Percentiles rank a stretch among this genome's conserved stretches.
Conservation (phyloP, 2,888 invertebrate species). For the Aphelenchoides bicaudatus region DNA sequence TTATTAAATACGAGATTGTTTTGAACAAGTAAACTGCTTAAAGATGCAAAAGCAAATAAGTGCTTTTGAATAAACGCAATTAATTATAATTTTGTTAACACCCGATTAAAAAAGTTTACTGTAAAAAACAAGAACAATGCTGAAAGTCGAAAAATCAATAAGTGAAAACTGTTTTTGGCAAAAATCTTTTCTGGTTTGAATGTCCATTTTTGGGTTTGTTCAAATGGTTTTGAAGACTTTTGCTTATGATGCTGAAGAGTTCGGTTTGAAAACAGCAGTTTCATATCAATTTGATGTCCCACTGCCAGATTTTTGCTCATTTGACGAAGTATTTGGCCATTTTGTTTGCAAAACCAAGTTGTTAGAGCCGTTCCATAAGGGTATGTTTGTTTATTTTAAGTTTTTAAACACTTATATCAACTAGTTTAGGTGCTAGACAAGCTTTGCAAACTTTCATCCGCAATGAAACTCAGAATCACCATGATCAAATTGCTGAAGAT, state of each 20-base stretch:
- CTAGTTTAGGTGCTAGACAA: slow-evolving; percentile 7
- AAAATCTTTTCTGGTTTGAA: slow-evolving; percentile 6
- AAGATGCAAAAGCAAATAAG: too few species aligned
- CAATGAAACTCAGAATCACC: slow-evolving; percentile 12
- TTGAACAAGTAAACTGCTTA: too few species aligned
- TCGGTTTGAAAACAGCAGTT: slow-evolving; percentile 1
- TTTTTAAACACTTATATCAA: neutral
- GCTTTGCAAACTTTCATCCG: slow-evolving; percentile 22
- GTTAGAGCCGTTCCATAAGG: slow-evolving; percentile 12
- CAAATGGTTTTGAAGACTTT: too few species aligned
- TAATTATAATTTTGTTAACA: too few species aligned
- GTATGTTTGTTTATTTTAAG: neutral
- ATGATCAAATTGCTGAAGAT: slow-evolving; percentile 4
- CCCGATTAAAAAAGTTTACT: too few species aligned
- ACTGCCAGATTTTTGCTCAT: slow-evolving; percentile 8
- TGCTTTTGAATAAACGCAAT: too few species aligned
- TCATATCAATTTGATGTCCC: slow-evolving; percentile 17
- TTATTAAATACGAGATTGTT: too few species aligned
- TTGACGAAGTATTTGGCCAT: slow-evolving; percentile 22
- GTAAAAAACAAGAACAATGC: too few species aligned
- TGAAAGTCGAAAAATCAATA: too few species aligned
- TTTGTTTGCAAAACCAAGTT: slow-evolving; percentile 4
- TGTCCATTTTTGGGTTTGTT: too few species aligned
- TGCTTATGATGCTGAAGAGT: slow-evolving; percentile 5
- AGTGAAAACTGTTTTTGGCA: too few species aligned